A percentile compares a stretch with the other conserved stretches of the same genome.
phyloP scores from a whole-genome alignment of 2,113 vertebrate genomes.

The Crotalus viridis region DNA sequence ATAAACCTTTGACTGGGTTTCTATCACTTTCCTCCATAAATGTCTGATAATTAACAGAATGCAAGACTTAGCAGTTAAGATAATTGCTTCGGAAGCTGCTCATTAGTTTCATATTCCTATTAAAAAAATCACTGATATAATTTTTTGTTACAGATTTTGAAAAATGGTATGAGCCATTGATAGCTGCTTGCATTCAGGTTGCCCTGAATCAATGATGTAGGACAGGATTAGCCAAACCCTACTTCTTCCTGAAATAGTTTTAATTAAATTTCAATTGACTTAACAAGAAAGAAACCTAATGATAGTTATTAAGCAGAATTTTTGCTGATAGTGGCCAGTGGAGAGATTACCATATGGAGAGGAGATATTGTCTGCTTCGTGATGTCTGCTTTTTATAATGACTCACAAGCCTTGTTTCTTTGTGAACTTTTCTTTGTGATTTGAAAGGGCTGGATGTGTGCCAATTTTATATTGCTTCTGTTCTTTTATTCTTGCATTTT shows the following conservation, averaged over 20 bases:
- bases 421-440: constrained; percentile 12
- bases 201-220: constrained; percentile 51
- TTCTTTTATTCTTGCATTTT: background rate
- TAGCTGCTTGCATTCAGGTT: constrained; percentile 43
- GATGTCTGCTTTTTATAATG: constrained; percentile 34
- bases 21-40: constrained; percentile 14
- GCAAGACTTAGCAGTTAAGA: constrained; percentile 43
- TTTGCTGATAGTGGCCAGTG: constrained; percentile 29
- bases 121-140: constrained; percentile 48
- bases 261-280: constrained; percentile 62
- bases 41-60: constrained; percentile 53
- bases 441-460: background rate
- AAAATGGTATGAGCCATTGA: constrained; percentile 47
- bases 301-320: constrained; percentile 45
- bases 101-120: constrained; percentile 54
- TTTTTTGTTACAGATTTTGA: constrained; percentile 49
- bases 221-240: constrained; percentile 37
- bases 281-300: constrained; percentile 38
- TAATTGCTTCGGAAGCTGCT: constrained; percentile 48
- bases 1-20: constrained; percentile 29
- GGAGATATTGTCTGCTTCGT: constrained; percentile 20
- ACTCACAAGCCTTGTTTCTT: constrained; percentile 4
- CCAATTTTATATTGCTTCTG: background rate
- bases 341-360: constrained; percentile 3
- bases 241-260: constrained; percentile 50